These are phyloP conservation scores for Brenthis ino DNA, from an alignment of 2,888 invertebrate genomes.

Conservation along the genomic window DNA sequence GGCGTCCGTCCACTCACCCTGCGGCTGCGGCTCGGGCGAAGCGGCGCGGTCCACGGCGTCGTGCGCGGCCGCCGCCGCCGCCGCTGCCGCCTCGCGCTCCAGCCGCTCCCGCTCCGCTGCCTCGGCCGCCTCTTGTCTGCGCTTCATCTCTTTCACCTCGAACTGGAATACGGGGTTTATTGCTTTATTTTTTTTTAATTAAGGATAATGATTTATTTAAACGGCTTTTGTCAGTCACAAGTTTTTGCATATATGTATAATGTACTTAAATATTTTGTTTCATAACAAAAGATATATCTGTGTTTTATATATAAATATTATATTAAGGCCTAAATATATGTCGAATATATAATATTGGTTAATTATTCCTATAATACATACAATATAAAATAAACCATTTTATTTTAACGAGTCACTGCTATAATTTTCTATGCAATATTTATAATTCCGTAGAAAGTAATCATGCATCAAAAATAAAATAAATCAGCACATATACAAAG, in stretches of 20 bases:
- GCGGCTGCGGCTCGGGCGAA: slow-evolving; percentile 63
- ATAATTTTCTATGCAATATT: too few species aligned
- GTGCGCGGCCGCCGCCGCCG: slow-evolving; percentile 65
- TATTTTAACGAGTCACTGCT: too few species aligned
- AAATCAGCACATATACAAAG: slow-evolving; percentile 29
- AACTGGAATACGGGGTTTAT: slow-evolving; percentile 83
- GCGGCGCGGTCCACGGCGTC: slow-evolving; percentile 69
- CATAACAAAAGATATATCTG: too few species aligned
- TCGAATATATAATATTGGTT: too few species aligned
- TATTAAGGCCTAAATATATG: too few species aligned
- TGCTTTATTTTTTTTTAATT: not conserved
- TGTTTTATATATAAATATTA: too few species aligned
- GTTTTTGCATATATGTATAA: not conserved
- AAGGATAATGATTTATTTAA: not conserved
- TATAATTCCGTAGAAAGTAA: too few species aligned
- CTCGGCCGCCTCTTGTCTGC: slow-evolving; percentile 92
- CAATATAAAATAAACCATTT: too few species aligned
- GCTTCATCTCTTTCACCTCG: slow-evolving; percentile 97
- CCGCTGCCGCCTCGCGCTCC: slow-evolving; percentile 80
- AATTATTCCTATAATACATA: too few species aligned
- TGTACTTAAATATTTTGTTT: too few species aligned
- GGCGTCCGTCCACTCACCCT: slow-evolving; percentile 52
- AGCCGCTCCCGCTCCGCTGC: slow-evolving; percentile 89
- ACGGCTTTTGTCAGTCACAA: slow-evolving; percentile 12
- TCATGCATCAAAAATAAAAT: slow-evolving; percentile 39